Base-by-base conservation (phyloP, 1,140 invertebrate species). In the Idris sp. region DNA sequence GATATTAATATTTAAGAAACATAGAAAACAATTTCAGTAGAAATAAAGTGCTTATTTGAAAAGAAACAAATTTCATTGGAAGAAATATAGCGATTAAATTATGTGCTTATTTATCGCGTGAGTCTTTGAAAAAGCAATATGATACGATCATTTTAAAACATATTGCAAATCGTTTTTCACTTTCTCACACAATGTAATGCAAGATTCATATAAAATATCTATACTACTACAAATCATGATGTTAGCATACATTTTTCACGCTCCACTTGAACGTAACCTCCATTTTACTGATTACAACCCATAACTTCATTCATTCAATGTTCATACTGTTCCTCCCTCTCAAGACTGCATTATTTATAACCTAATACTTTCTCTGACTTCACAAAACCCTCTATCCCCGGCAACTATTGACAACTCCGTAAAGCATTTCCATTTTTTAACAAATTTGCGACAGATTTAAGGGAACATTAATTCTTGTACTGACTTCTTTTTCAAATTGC, bases 291-390 rank as follows among this genome's bases (percentile, higher is more conserved):
- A 54, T 54, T 54, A 54, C 35, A 54, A 30, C 14, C 36, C 35
- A 54, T 54, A 54, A 54, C 36, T 54, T 40, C 22, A 54, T 54
- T 54, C 49, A 40, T 41, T 10, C 36, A 31, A 30, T 28, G 38
- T 33, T 18, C 51, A 33, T 22, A 19, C 15, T 9, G 9, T 31
- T 41, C 26, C 7, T 43, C 18, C 38, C 38, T 13, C 36, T 16
- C 14, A 54, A 40, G 22, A 19, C 35, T 54, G 49, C 49, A 43
- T 43, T 58, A 58, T 58, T 58, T 58, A 58, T 35, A 44, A 16
- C 30, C 28, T 44, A 58, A 43, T 56, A 43, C 40, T 13, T 44
- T 36, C 53, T 36, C 18, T 14, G 0, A 35, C 19, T 8, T 8
- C 13, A 46, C 54, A 14, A 25, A 11, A 26, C 5, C 9, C 36